Evolutionary conservation across 2,113 vertebrate genomes (phyloP).

Genomic region (Meleagris gallopavo): DNA sequence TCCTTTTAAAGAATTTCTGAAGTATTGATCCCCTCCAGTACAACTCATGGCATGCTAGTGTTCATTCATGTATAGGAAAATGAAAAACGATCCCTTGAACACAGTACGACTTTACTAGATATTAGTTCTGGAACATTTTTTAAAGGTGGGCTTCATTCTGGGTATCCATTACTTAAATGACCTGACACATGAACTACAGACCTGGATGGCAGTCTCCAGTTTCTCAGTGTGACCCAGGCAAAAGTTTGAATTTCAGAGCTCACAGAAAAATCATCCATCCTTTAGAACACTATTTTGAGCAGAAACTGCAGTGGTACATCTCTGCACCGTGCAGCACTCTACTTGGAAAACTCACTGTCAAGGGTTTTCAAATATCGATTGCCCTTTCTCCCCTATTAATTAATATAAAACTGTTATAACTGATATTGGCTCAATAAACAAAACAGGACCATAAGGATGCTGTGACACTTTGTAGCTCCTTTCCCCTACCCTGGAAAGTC

Average conservation of each 20-base stretch:
- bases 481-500: neutral
- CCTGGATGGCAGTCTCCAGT: neutral
- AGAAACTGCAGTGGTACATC: neutral
- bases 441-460: neutral
- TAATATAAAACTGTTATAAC: neutral
- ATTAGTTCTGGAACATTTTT: neutral
- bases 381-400: neutral
- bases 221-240: neutral
- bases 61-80: neutral
- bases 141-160: neutral
- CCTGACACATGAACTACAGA: neutral
- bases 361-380: neutral
- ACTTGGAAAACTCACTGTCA: neutral
- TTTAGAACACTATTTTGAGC: neutral
- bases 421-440: neutral
- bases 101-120: neutral
- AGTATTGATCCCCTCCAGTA: neutral
- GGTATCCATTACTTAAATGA: neutral
- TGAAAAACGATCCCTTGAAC: neutral
- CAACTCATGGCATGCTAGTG: neutral
- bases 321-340: neutral
- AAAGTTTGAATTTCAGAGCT: neutral
- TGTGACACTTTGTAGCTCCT: neutral
- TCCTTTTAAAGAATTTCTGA: constrained; percentile 23
- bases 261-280: neutral